These are phyloP conservation scores for Luehdorfia chinensis DNA, from an alignment of 1,140 invertebrate genomes.

Conservation along the genomic window DNA sequence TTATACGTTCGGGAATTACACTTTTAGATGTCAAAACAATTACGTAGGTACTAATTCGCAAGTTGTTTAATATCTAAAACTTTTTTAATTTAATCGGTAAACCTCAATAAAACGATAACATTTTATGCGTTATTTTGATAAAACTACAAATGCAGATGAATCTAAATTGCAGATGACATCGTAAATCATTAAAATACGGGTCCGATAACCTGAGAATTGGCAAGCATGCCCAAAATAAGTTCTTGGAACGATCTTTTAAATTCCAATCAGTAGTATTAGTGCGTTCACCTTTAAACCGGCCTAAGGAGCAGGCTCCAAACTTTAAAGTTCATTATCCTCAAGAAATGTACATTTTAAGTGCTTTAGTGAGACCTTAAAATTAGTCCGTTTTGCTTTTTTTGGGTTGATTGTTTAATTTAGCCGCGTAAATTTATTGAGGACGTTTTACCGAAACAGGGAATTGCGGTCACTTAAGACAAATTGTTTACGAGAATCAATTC, in stretches of 20 bases:
- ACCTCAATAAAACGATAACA: not conserved
- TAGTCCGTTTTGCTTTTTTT: conserved; percentile 16
- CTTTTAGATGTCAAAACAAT: conserved; percentile 1
- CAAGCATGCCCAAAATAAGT: conserved; percentile 63
- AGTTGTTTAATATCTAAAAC: too few species aligned
- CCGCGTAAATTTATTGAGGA: not conserved
- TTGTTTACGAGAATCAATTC: not conserved
- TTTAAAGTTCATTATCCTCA: conserved; percentile 67
- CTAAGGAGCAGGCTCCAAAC: conserved; percentile 48
- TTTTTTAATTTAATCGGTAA: too few species aligned
- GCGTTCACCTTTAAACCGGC: conserved; percentile 71
- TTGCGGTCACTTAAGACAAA: not conserved
- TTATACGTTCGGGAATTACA: not conserved
- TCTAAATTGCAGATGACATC: conserved; percentile 43
- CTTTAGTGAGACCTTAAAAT: conserved; percentile 29
- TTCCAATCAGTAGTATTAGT: conserved; percentile 60
- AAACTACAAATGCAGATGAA: conserved; percentile 21
- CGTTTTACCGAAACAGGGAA: conserved; percentile 1
- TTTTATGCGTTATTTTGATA: not conserved
- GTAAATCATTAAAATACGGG: conserved; percentile 48
- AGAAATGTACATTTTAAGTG: conserved; percentile 52
- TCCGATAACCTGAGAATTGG: conserved; percentile 59
- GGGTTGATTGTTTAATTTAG: conserved; percentile 23
- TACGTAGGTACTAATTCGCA: not conserved
- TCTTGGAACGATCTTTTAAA: conserved; percentile 56